A percentile compares a stretch with the other conserved stretches of the same genome.
Conservation (phyloP, 2,797 vertebrate genomes). For the Hypotaenidia philippensis region DNA sequence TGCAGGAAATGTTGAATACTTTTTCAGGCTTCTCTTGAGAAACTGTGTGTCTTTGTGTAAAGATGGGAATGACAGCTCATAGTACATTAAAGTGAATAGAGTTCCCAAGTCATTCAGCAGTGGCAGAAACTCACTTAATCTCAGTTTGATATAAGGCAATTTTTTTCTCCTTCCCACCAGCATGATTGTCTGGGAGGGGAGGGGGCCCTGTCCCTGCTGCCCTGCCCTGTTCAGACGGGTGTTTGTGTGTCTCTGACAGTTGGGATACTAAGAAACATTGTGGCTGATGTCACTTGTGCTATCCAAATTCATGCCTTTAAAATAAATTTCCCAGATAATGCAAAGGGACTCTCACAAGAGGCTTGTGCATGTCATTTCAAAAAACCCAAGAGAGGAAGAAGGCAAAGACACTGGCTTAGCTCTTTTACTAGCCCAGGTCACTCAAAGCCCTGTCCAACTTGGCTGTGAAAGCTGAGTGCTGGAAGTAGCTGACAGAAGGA, state of each 20-base stretch:
- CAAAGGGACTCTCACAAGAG: neutral
- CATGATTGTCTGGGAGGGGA: neutral
- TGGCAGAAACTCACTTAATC: constrained; percentile 55
- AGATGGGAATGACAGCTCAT: constrained; percentile 59
- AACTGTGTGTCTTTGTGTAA: constrained; percentile 39
- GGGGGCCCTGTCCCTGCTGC: neutral
- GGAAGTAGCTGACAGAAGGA: neutral
- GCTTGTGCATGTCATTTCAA: neutral
- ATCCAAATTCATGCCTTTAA: neutral
- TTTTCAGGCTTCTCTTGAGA: constrained; percentile 46
- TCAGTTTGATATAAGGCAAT: neutral
- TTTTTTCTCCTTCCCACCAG: constrained; percentile 14
- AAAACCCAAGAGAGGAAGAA: neutral
- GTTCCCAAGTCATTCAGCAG: constrained; percentile 47
- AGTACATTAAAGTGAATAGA: constrained; percentile 63
- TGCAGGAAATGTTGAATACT: constrained; percentile 24
- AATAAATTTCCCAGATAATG: neutral
- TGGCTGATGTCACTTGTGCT: neutral
- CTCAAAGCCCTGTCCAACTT: neutral
- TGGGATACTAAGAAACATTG: neutral
- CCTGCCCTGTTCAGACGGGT: neutral
- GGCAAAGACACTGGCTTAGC: neutral
- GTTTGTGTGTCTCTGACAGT: neutral
- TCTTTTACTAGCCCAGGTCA: neutral
- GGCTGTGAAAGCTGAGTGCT: neutral